Evolutionary conservation across 2,797 vertebrate species (phyloP), one percentile per base, ranked within the genome.

Genomic region (Rhinatrema bivittatum): DNA sequence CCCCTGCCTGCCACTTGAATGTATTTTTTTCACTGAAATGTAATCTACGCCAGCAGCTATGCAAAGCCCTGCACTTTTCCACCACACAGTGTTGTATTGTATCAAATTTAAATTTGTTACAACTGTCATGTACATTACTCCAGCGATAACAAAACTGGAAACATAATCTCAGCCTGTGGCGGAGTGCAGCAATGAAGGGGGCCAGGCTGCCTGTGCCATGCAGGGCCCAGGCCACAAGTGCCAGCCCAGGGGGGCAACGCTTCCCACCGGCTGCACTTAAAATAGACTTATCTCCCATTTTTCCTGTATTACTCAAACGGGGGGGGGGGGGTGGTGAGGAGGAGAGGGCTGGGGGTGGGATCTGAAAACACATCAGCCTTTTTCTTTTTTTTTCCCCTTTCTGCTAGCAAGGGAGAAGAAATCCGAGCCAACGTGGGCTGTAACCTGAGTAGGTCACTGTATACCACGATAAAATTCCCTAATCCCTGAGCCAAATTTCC

Each of bases 381-480:
- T 84, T 77, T 82, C 81, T 91, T n/a, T n/a, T n/a, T n/a, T n/a
- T n/a, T n/a, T n/a, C n/a, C n/a, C n/a, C n/a, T n/a, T n/a, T 81
- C 74, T 77, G 78, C 84, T 76, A 77, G 78, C 73, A 84, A n/a
- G 75, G 85, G 83, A 71, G 69, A 81, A 66, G 86, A 84, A 91
- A 97, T 72, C 71, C 18, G 76, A 97, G 85, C 87, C 82, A 81
- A 84, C 69, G 71, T 56, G 79, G 86, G 76, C 65, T 87, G 92
- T 91, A 97, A 97, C 79, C 79, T 79, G 92, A 96, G 91, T 90
- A 91, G 91, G 93, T 94, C 92, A 95, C 91, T 84, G 84, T 90
- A 93, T 82, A 93, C 94, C 82, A 82, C 78, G 92, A 95, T 97
- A 96, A 94, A 95, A 95, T 94, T 95, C 92, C 91, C 88, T 79